Evolutionary conservation across 2,888 invertebrate species (phyloP), one percentile per base, ranked within the genome.

Genomic region (Calliopum simillimum): DNA sequence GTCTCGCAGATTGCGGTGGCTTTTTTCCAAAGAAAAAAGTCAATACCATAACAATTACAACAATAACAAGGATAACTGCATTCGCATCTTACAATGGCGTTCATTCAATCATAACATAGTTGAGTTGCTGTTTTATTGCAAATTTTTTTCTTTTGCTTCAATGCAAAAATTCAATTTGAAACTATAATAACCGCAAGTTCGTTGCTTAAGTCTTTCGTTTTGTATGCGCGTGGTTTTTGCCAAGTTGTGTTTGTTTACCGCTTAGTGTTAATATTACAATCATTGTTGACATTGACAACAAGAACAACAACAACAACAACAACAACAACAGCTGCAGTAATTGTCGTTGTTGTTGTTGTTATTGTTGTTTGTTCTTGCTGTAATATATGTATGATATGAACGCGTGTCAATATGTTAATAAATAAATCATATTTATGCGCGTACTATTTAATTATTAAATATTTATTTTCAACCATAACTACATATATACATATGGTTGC

Each of bases 361-460:
- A 21, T 47, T 55, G 51, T 1, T 46, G 21, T 72, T 70, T 69
- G 70, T 74, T 75, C 6, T 33, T 33, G 33, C 6, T 23, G 25
- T n/a, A 11, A n/a, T 4, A 33, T 2, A 13, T 23, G 25, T n/a
- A 11, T 4, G 11, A 33, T 2, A 13, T 25, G 33, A 25, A 33
- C 25, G 56, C 56, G 33, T 56, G 56, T 56, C 25, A 8, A n/a
- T 4, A 23, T 11, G 12, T 25, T 33, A 33, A 33, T 8, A 33
- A 33, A 33, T 33, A 33, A 33, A 8, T 33, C 33, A 33, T 33
- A 33, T 33, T 33, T 33, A 8, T 8, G 33, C 33, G 5, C 33
- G 8, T 8, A 33, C 6, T 33, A 33, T 33, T 33, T 33, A 33
- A 33, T n/a, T 33, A 6, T 33, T 8, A 33, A 33, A 33, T 33